phyloP scores from a whole-genome alignment of 2,113 vertebrate species.

The Sitta europaea region DNA sequence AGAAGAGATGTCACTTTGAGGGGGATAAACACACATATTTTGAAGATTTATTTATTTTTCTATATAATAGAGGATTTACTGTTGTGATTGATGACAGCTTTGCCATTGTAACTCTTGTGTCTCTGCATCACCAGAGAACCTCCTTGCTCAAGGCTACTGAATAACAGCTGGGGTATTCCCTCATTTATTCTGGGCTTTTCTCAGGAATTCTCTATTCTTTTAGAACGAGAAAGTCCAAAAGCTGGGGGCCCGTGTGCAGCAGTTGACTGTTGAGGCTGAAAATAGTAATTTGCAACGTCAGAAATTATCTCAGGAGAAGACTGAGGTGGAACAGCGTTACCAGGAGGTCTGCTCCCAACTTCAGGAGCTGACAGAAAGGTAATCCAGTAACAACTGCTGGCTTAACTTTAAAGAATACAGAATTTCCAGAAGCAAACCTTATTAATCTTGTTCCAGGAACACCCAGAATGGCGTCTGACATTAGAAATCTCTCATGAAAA shows the following conservation, averaged over 20 bases:
- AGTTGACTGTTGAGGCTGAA: constrained; percentile 86
- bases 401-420: not conserved
- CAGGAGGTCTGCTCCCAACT: constrained; percentile 76
- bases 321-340: constrained; percentile 80
- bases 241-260: constrained; percentile 85
- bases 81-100: not conserved
- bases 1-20: not conserved
- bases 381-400: not conserved
- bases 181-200: constrained; percentile 6
- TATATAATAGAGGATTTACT: not conserved
- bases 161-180: not conserved
- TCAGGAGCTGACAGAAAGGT: constrained; percentile 85
- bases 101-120: not conserved
- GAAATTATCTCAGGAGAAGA: constrained; percentile 85
- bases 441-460: not conserved
- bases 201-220: constrained; percentile 10
- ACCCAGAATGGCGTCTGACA: not conserved
- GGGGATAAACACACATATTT: not conserved
- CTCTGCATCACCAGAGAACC: constrained; percentile 22
- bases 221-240: constrained; percentile 84
- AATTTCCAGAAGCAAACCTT: not conserved
- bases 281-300: constrained; percentile 80
- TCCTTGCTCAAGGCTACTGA: constrained; percentile 47
- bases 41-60: not conserved
- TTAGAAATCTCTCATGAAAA: not conserved